phyloP scores from a whole-genome alignment of 2,113 vertebrate genomes.

The Rhea pennata region DNA sequence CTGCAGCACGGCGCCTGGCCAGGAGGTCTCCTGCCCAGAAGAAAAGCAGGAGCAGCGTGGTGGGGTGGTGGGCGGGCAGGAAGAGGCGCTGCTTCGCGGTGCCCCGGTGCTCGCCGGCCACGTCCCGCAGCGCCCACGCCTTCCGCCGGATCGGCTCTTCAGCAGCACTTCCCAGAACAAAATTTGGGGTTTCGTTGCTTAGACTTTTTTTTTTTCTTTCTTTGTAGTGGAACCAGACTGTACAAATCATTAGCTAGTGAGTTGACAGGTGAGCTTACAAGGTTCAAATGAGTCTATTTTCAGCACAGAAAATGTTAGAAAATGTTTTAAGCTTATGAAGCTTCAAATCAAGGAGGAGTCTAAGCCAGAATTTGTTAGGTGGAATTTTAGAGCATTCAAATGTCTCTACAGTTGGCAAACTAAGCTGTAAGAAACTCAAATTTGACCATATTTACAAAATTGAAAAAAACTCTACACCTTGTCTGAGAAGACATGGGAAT shows the following conservation, averaged over 20 bases:
- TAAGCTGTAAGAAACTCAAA: background rate
- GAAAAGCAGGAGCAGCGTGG: background rate
- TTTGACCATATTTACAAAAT: background rate
- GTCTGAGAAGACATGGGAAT: background rate
- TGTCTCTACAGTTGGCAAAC: background rate
- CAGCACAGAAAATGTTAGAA: background rate
- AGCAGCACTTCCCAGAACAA: background rate
- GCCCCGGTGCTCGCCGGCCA: no score
- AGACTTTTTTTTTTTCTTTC: background rate
- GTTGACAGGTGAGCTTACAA: constrained; percentile 3
- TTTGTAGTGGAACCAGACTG: background rate
- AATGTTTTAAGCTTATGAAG: constrained; percentile 4
- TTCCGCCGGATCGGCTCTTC: background rate
- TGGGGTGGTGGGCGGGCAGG: background rate
- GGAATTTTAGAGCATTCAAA: background rate
- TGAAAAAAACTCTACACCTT: background rate
- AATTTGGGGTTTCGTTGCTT: constrained; percentile 5
- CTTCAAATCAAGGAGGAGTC: background rate
- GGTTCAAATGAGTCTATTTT: background rate
- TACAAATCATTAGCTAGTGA: background rate
- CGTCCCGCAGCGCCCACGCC: background rate
- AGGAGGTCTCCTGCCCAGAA: background rate
- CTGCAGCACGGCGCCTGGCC: background rate
- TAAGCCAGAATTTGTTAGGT: background rate
- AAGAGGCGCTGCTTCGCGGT: background rate